phyloP scores from a whole-genome alignment of 2,113 vertebrate species.

The Neogobius melanostomus region DNA sequence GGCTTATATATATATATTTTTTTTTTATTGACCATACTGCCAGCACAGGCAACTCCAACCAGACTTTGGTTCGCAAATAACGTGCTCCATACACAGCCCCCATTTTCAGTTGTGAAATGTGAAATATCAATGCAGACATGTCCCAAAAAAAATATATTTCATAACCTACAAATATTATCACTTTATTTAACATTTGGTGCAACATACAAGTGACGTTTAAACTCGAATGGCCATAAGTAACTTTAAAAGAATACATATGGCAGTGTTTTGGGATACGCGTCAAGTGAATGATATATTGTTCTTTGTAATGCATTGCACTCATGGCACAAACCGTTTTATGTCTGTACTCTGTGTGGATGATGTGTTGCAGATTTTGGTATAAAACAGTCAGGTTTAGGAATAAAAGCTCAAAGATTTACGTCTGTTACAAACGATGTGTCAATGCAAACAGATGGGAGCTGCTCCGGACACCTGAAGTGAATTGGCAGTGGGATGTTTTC shows the following conservation, averaged over 20 bases:
- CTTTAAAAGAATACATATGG: not conserved
- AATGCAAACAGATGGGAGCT: constrained; percentile 1
- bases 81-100: too few species aligned
- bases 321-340: not conserved
- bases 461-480: not conserved
- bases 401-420: not conserved
- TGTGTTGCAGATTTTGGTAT: not conserved
- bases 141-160: too few species aligned
- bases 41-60: too few species aligned
- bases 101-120: too few species aligned
- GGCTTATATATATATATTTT: too few species aligned
- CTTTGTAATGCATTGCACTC: not conserved
- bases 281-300: not conserved
- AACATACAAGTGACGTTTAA: not conserved
- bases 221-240: not conserved
- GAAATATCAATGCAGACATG: too few species aligned
- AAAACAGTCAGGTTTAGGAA: not conserved
- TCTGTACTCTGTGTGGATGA: not conserved
- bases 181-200: too few species aligned
- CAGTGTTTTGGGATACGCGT: not conserved
- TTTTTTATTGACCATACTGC: too few species aligned
- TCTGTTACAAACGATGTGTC: not conserved
- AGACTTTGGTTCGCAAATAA: too few species aligned
- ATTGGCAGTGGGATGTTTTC: not conserved
- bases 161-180: too few species aligned